phyloP scores from a whole-genome alignment of 2,888 invertebrate genomes.

The Margaritifera margaritifera region DNA sequence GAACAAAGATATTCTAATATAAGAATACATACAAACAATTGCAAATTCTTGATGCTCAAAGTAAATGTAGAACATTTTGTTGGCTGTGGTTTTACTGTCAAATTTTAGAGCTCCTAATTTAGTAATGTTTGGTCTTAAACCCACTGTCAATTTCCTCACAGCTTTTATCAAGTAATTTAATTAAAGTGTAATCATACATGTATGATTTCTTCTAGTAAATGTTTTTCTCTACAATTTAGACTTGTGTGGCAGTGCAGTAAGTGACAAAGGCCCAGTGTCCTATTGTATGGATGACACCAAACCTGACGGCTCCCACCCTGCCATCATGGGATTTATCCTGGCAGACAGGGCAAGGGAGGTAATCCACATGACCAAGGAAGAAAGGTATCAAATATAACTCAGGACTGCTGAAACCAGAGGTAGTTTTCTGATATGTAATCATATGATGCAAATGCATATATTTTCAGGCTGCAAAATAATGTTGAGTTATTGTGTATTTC shows the following conservation, averaged over 20 bases:
- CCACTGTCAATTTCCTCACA: background rate
- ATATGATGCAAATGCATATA: no score
- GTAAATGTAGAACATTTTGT: no score
- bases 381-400: conserved; percentile 36
- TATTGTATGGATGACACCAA: conserved; percentile 71
- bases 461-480: no score
- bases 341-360: conserved; percentile 59
- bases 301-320: conserved; percentile 65
- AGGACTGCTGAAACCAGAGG: no score
- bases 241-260: conserved; percentile 61
- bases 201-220: background rate
- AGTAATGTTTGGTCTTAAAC: background rate
- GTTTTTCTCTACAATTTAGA: conserved; percentile 33
- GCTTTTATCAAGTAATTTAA: background rate
- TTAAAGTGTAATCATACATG: background rate
- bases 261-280: conserved; percentile 52
- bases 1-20: no score
- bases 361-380: conserved; percentile 37
- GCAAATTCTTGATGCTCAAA: no score
- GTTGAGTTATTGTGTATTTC: no score
- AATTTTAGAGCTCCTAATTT: no score
- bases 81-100: no score
- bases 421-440: no score
- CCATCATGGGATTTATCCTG: conserved; percentile 69
- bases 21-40: no score